phyloP scores from a whole-genome alignment of 2,888 invertebrate genomes.

The Andrena trimmerana region DNA sequence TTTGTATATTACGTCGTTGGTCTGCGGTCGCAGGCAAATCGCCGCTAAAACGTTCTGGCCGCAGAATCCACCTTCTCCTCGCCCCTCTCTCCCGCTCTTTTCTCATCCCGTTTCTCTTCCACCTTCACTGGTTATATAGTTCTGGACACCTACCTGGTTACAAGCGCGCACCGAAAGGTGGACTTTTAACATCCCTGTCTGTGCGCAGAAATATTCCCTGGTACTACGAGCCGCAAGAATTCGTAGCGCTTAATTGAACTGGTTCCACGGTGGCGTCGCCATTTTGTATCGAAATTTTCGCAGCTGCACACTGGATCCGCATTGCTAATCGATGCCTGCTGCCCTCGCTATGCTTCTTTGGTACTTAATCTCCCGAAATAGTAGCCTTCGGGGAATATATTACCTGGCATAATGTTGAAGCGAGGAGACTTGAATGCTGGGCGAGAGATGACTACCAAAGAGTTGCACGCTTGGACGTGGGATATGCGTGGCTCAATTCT shows the following conservation, averaged over 20 bases:
- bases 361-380: not conserved
- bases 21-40: conserved; percentile 82
- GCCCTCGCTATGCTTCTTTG: not conserved
- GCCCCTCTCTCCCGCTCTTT: conserved; percentile 17
- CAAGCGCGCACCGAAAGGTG: conserved; percentile 57
- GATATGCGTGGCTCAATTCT: too few relatives aligned
- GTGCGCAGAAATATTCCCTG: conserved; percentile 44
- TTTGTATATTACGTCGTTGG: conserved; percentile 80
- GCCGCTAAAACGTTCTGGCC: conserved; percentile 81
- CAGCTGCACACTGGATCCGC: not conserved
- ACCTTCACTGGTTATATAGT: conserved; percentile 42
- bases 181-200: conserved; percentile 29
- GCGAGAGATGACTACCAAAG: too few relatives aligned
- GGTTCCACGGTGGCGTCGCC: conserved; percentile 35
- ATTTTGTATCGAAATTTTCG: conserved; percentile 32
- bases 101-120: conserved; percentile 37
- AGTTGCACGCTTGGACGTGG: too few relatives aligned
- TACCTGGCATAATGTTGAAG: not conserved
- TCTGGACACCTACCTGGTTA: conserved; percentile 58
- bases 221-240: conserved; percentile 59
- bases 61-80: conserved; percentile 68
- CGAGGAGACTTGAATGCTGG: not conserved
- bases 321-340: conserved; percentile 24
- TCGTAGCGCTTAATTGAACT: conserved; percentile 65
- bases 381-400: not conserved